These are phyloP conservation scores for Rhopalosiphum maidis DNA, from an alignment of 1,140 invertebrate species.

Conservation along the genomic window DNA sequence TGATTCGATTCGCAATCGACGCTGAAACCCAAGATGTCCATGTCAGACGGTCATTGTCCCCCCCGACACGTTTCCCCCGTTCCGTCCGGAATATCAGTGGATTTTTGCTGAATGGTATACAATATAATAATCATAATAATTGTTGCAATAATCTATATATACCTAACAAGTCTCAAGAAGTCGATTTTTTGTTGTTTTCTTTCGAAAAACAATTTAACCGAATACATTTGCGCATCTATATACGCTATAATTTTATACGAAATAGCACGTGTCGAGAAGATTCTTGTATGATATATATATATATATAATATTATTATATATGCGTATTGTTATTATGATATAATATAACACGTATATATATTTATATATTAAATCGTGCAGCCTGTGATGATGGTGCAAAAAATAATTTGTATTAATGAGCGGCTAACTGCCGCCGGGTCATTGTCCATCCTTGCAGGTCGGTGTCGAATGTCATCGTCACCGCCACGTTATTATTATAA, in stretches of 20 bases:
- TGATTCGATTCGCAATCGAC: neutral
- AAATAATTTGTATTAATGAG: constrained; percentile 54
- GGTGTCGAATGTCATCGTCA: constrained; percentile 40
- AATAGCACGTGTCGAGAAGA: constrained; percentile 35
- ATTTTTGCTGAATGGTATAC: neutral
- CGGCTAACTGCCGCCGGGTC: neutral
- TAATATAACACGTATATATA: neutral
- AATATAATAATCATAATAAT: neutral
- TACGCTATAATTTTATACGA: no score
- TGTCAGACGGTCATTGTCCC: constrained; percentile 37
- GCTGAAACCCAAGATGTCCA: constrained; percentile 24
- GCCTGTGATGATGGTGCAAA: constrained; percentile 40
- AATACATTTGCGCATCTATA: neutral
- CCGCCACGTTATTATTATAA: neutral
- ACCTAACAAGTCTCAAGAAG: neutral
- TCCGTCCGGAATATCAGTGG: neutral
- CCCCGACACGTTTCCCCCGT: neutral
- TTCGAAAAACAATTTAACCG: neutral
- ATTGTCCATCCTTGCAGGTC: constrained; percentile 49
- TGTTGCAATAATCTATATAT: neutral
- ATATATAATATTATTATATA: neutral
- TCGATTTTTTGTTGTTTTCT: neutral
- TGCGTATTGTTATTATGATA: neutral
- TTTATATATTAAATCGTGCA: neutral
- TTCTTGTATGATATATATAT: neutral